Evolutionary conservation across 2,797 vertebrate genomes (phyloP).

Genomic region (Poeciliopsis infans): DNA sequence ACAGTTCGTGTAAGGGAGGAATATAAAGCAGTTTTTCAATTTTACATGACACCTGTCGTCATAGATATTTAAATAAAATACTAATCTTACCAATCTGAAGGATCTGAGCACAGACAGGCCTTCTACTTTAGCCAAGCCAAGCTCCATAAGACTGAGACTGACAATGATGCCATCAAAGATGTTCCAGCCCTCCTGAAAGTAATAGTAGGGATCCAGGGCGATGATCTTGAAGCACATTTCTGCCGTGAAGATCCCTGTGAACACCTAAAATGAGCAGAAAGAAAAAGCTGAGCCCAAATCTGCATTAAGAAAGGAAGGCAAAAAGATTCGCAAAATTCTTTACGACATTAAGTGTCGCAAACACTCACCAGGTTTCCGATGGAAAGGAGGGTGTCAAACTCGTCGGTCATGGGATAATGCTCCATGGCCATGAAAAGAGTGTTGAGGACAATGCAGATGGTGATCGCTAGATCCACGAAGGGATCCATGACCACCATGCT

Average conservation of each 20-base stretch:
- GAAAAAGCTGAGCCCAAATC: not conserved
- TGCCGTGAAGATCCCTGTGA: slow-evolving; percentile 97
- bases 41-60: not conserved
- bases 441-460: slow-evolving; percentile 97
- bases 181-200: slow-evolving; percentile 98
- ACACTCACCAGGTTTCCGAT: slow-evolving; percentile 91
- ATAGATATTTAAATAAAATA: not conserved
- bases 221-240: slow-evolving; percentile 98
- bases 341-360: not conserved
- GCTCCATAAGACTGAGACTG: slow-evolving; percentile 96
- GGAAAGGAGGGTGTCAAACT: slow-evolving; percentile 89
- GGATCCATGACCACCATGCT: slow-evolving; percentile 95
- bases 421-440: slow-evolving; percentile 99
- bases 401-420: slow-evolving; percentile 93
- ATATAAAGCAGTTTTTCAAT: not conserved
- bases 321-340: not conserved
- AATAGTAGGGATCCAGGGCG: slow-evolving; percentile 95
- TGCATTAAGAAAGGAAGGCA: not conserved
- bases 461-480: slow-evolving; percentile 96
- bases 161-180: slow-evolving; percentile 97
- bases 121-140: slow-evolving; percentile 92
- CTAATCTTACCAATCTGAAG: slow-evolving; percentile 91
- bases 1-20: not conserved
- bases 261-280: slow-evolving; percentile 81
- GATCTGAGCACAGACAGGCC: slow-evolving; percentile 96